Percentiles rank a stretch among this genome's conserved stretches.
Evolutionary conservation across 2,888 invertebrate species (phyloP).

Genomic region (Pseudolycoriella hygida): DNA sequence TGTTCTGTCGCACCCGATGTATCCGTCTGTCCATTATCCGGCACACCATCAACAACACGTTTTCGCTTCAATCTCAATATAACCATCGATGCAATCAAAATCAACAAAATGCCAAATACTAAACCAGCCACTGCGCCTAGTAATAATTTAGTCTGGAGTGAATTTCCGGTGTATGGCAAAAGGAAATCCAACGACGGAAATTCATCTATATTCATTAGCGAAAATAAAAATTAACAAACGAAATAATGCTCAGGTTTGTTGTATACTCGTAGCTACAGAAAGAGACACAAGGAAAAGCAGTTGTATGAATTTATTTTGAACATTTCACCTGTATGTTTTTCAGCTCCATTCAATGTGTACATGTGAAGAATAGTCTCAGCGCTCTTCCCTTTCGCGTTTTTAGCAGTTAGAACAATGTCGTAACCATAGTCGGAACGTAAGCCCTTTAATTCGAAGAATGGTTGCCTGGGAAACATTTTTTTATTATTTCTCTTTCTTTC

Average conservation of each 20-base stretch:
- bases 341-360: constrained; percentile 9
- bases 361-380: constrained; percentile 5
- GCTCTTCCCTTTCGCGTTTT: constrained; percentile 9
- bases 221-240: not conserved
- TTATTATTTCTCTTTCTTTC: too few species aligned
- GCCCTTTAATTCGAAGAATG: constrained; percentile 9
- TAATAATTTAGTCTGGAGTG: constrained; percentile 7
- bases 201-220: not conserved
- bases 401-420: constrained; percentile 8
- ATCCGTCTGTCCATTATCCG: not conserved
- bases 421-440: constrained; percentile 8
- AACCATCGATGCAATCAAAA: constrained; percentile 2
- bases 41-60: not conserved
- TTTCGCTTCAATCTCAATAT: constrained; percentile 2
- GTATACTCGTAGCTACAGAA: too few species aligned
- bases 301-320: not conserved
- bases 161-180: constrained; percentile 6
- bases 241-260: not conserved
- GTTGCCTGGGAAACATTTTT: constrained; percentile 2
- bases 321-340: constrained; percentile 9
- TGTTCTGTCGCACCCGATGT: not conserved
- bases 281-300: too few species aligned
- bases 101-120: constrained; percentile 6
- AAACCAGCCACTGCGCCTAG: constrained; percentile 6
- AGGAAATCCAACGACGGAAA: constrained; percentile 7